These are phyloP conservation scores for Chlorocebus sabaeus DNA, from an alignment of 2,113 vertebrate genomes.

Conservation along the genomic window DNA sequence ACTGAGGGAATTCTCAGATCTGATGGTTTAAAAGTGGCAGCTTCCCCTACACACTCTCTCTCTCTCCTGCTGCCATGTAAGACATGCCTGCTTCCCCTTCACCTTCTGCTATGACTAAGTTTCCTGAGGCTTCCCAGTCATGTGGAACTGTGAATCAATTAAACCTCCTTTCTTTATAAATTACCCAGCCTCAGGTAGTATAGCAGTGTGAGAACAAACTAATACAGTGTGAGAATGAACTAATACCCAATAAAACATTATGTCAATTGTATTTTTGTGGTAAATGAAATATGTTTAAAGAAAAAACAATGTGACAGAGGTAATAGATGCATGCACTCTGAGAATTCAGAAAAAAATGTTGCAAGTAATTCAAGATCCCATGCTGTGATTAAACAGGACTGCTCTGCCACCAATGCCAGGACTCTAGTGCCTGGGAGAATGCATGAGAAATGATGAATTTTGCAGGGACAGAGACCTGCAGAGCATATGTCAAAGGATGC, in stretches of 20 bases:
- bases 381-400: not conserved
- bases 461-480: not conserved
- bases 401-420: not conserved
- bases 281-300: not conserved
- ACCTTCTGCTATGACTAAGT: too few species aligned
- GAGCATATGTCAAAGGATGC: not conserved
- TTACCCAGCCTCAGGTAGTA: too few species aligned
- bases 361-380: not conserved
- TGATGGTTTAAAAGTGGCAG: too few species aligned
- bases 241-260: not conserved
- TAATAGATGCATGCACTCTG: not conserved
- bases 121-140: too few species aligned
- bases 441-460: not conserved
- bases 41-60: too few species aligned
- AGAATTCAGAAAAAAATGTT: not conserved
- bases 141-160: too few species aligned
- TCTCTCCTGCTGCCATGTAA: too few species aligned
- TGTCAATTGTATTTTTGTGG: not conserved
- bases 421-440: not conserved
- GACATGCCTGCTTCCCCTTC: too few species aligned
- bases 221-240: too few species aligned
- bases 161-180: too few species aligned
- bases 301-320: not conserved
- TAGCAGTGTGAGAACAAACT: too few species aligned
- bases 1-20: too few species aligned